Conservation (phyloP, 2,888 invertebrate species). For the Ametastegia equiseti region DNA sequence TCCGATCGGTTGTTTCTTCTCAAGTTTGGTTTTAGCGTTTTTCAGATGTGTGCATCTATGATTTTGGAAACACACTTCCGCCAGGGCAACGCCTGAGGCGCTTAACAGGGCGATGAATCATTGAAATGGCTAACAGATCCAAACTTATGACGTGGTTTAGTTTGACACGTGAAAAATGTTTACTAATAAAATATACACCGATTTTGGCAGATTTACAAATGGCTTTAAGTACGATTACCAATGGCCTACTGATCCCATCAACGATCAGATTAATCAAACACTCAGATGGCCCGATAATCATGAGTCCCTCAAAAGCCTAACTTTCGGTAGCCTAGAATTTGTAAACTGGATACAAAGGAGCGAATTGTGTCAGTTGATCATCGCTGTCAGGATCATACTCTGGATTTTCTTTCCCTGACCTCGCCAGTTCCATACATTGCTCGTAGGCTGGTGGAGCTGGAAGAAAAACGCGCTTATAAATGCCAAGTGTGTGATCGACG, state of each 20-base stretch:
- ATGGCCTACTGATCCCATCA: neutral
- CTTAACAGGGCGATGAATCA: too few species aligned
- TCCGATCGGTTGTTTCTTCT: too few species aligned
- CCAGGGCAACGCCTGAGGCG: too few species aligned
- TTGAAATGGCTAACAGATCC: too few species aligned
- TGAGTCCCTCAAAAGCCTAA: neutral
- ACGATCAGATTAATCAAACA: neutral
- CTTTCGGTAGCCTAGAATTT: neutral
- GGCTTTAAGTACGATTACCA: neutral
- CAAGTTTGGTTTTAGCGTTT: too few species aligned
- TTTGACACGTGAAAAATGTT: too few species aligned
- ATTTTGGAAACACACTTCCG: too few species aligned
- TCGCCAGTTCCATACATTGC: neutral
- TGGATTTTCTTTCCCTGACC: neutral
- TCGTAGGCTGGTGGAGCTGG: constrained; percentile 2
- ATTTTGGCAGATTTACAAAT: neutral
- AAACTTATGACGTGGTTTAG: too few species aligned
- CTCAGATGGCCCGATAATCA: neutral
- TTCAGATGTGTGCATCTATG: too few species aligned
- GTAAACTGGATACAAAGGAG: neutral
- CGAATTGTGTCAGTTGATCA: neutral
- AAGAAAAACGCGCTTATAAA: neutral
- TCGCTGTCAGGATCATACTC: neutral
- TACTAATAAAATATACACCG: neutral
- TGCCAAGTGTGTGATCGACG: neutral